A percentile compares a stretch with the other conserved stretches of the same genome.
phyloP scores from a whole-genome alignment of 2,888 invertebrate genomes.

The Cosmia pyralina region DNA sequence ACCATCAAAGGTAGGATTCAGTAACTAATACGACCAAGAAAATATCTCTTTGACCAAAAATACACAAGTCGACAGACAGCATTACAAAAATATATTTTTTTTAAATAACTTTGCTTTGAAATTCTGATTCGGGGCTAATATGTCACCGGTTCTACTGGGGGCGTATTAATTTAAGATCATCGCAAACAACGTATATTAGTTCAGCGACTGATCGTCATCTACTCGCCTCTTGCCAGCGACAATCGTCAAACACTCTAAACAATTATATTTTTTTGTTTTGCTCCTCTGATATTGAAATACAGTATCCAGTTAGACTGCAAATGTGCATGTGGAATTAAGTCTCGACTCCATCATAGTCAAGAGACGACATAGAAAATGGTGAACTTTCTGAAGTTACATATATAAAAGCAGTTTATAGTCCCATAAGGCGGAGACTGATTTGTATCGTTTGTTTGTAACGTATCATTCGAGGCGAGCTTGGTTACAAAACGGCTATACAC shows the following conservation, averaged over 20 bases:
- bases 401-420: not conserved
- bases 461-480: too few relatives aligned
- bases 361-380: not conserved
- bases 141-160: not conserved
- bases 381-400: not conserved
- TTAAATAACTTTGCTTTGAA: constrained; percentile 20
- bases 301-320: not conserved
- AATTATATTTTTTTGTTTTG: too few relatives aligned
- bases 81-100: constrained; percentile 8
- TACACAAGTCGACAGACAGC: constrained; percentile 4
- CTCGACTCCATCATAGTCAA: not conserved
- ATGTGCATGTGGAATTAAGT: not conserved
- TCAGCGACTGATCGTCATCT: not conserved
- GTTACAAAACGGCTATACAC: too few relatives aligned
- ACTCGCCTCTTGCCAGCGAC: too few relatives aligned
- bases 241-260: not conserved
- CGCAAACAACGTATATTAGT: not conserved
- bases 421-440: too few relatives aligned
- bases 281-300: not conserved
- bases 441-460: too few relatives aligned
- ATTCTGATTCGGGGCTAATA: constrained; percentile 2
- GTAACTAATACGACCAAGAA: constrained; percentile 23
- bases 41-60: constrained; percentile 24
- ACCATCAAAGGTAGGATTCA: constrained; percentile 54
- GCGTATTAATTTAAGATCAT: not conserved